A percentile compares a stretch with the other conserved stretches of the same genome.
Evolutionary conservation across 2,113 vertebrate species (phyloP).

Genomic region (Setophaga kirtlandii): DNA sequence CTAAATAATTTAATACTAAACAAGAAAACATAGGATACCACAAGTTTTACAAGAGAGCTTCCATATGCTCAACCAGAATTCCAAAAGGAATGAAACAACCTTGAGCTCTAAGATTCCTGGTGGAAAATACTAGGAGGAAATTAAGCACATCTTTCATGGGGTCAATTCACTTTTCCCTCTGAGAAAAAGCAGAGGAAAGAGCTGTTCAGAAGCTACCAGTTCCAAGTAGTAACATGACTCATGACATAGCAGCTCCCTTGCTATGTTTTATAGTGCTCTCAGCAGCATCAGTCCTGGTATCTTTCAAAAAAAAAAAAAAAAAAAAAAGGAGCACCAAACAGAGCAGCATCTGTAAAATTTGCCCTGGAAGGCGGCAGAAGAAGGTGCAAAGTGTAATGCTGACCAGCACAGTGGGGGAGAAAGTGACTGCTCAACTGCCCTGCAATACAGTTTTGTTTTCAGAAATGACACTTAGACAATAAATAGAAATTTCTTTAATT

Average conservation of each 20-base stretch:
- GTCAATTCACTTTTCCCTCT: not conserved
- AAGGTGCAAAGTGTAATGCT: not conserved
- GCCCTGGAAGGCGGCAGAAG: not conserved
- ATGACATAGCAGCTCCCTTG: not conserved
- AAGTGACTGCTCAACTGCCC: not conserved
- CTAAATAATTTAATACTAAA: not conserved
- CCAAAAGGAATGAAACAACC: not conserved
- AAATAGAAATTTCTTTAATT: not conserved
- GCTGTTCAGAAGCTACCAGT: not conserved
- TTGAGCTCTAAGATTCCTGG: not conserved
- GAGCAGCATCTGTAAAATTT: not conserved
- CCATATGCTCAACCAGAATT: not conserved
- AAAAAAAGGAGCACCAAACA: not conserved
- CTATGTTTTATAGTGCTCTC: not conserved
- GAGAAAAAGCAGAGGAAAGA: not conserved
- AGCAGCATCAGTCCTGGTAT: not conserved
- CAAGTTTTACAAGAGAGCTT: not conserved
- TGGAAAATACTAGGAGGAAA: not conserved
- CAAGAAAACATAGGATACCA: not conserved
- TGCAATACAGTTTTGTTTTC: not conserved
- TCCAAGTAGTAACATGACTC: not conserved
- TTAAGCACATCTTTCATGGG: not conserved
- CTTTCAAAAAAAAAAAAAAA: no score
- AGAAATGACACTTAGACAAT: not conserved
- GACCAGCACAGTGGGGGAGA: not conserved